Conservation (phyloP, 2,113 vertebrate genomes). For the Reinhardtius hippoglossoides region DNA sequence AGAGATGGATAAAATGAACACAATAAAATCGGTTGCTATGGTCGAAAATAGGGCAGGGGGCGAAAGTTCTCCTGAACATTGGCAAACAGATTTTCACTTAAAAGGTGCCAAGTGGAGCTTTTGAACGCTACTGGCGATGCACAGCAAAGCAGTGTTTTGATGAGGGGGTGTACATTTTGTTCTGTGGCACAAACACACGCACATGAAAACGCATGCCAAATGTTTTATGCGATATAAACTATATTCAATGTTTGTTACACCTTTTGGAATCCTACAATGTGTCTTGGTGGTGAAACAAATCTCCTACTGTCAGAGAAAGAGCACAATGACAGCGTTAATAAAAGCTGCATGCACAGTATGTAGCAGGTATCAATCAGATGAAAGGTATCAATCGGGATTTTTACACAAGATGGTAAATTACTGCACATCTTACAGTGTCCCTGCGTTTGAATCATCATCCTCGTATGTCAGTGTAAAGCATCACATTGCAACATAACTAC, state of each 20-base stretch:
- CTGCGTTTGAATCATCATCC: too few relatives aligned
- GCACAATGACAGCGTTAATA: too few relatives aligned
- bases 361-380: too few relatives aligned
- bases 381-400: too few relatives aligned
- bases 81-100: neutral
- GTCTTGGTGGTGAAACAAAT: neutral
- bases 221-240: neutral
- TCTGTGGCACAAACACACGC: neutral
- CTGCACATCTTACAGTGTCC: too few relatives aligned
- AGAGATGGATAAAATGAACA: neutral
- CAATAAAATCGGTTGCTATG: neutral
- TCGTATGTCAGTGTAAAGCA: too few relatives aligned
- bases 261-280: neutral
- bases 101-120: slow-evolving; percentile 2
- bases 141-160: neutral
- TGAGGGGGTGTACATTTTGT: neutral
- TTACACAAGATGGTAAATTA: too few relatives aligned
- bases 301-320: neutral
- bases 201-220: neutral
- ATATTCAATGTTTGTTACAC: neutral
- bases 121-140: neutral
- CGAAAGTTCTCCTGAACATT: neutral
- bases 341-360: too few relatives aligned
- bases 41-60: neutral
- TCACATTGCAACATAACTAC: too few relatives aligned